phyloP scores from a whole-genome alignment of 2,888 invertebrate genomes.

The Dinocampus coccinellae region DNA sequence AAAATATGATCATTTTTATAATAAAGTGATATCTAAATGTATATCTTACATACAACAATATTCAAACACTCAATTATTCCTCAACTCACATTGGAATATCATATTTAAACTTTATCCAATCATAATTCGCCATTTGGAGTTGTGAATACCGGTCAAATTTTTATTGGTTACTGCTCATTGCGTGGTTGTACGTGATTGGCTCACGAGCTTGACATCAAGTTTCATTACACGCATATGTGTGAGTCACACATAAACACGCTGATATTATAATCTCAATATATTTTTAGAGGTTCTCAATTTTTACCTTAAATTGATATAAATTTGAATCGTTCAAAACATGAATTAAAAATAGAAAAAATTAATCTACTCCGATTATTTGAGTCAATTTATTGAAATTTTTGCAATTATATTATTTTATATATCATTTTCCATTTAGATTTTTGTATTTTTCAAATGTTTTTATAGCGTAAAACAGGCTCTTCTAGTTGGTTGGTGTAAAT shows the following conservation, averaged over 20 bases:
- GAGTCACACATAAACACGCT: not conserved
- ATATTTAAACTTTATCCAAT: constrained; percentile 49
- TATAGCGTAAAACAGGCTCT: not conserved
- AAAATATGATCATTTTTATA: too few relatives aligned
- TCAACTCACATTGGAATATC: too few relatives aligned
- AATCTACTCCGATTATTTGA: not conserved
- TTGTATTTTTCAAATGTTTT: not conserved
- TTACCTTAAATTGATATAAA: not conserved
- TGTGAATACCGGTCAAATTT: constrained; percentile 45
- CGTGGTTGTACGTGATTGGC: constrained; percentile 62
- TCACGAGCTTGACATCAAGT: constrained; percentile 33
- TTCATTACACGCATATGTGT: too few relatives aligned
- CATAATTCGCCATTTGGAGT: constrained; percentile 56
- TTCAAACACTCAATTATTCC: too few relatives aligned
- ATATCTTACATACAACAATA: not conserved
- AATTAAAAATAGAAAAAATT: not conserved
- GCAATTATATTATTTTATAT: not conserved
- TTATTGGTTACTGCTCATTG: constrained; percentile 57
- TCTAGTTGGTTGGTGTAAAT: not conserved
- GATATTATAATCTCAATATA: not conserved
- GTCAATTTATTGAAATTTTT: not conserved
- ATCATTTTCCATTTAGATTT: not conserved
- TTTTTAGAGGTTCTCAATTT: not conserved
- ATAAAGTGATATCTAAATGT: too few relatives aligned
- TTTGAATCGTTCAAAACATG: not conserved